Evolutionary conservation across 2,888 invertebrate species (phyloP).

Genomic region (Hirtodrosophila histrioides): DNA sequence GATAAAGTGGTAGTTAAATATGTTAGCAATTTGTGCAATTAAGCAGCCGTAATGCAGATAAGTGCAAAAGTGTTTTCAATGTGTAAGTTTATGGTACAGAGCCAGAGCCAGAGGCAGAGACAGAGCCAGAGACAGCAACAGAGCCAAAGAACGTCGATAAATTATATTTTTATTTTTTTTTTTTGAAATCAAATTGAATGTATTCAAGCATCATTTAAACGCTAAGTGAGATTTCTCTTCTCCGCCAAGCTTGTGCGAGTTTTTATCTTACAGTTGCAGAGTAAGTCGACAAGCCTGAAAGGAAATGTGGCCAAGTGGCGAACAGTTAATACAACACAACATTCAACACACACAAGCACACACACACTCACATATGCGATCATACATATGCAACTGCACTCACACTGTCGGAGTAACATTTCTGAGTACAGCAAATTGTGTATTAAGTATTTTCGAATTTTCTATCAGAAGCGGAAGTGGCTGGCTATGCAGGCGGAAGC

Average conservation of each 20-base stretch:
- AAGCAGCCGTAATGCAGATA: slow-evolving; percentile 45
- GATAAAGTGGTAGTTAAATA: slow-evolving; percentile 57
- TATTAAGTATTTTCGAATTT: slow-evolving; percentile 73
- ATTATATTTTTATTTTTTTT: slow-evolving; percentile 8
- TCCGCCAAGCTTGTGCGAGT: slow-evolving; percentile 41
- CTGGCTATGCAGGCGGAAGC: slow-evolving; percentile 61
- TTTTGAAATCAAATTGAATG: slow-evolving; percentile 54
- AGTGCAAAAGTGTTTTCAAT: slow-evolving; percentile 31
- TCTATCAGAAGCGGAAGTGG: slow-evolving; percentile 62
- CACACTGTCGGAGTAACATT: slow-evolving; percentile 52
- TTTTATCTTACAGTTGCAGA: slow-evolving; percentile 57
- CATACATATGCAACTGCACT: slow-evolving; percentile 7
- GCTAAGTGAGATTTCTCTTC: slow-evolving; percentile 39
- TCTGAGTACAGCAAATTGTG: slow-evolving; percentile 62
- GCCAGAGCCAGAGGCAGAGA: neutral
- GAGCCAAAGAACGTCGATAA: slow-evolving; percentile 2
- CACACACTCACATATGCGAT: slow-evolving; percentile 12
- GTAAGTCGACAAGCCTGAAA: slow-evolving; percentile 17
- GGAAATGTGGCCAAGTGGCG: slow-evolving; percentile 51
- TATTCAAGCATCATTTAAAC: slow-evolving; percentile 57
- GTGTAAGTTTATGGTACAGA: slow-evolving; percentile 41
- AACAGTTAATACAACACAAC: slow-evolving; percentile 62
- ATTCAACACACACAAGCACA: slow-evolving; percentile 2
- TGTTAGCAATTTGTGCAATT: slow-evolving; percentile 60
- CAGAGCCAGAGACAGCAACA: slow-evolving; percentile 3